Evolutionary conservation across 2,797 vertebrate genomes (phyloP), one percentile per base, ranked within the genome.

Genomic region (Clarias laeviceps): DNA sequence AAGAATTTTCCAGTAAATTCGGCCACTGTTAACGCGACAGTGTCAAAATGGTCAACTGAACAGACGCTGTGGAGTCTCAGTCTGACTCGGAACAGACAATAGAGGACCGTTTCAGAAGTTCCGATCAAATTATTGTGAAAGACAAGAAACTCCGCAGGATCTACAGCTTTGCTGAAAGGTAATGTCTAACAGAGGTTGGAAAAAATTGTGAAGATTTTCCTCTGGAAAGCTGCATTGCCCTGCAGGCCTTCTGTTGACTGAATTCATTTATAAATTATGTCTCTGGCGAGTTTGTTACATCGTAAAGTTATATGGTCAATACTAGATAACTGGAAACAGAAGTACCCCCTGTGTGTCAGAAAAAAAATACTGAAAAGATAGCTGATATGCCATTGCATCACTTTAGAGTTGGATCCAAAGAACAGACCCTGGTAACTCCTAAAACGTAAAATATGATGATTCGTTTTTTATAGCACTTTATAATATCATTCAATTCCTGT

Each of bases 1-100:
- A 88, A 84, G 84, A 88, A 92, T 92, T 92, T 91, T 82, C 64
- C 80, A 56, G 59, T 45, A 64, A 45, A 45, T 8, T 50, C 37
- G 24, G 77, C 77, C 56, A n/a, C 76, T n/a, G 32, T 62, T 59
- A 62, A 64, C 14, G 1, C 17, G 61, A 64, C 37, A 5, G 37
- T 65, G 37, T 65, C 37, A 65, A 62, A 29, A 61, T 22, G 29
- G 20, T 78, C 57, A 40, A n/a, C 61, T 8, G 2, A 14, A 2
- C 61, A 64, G 37, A 65, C 37, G 76, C 57, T 20, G 32, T 37
- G 20, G 57, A 61, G 32, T 37, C 20, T 78, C 76, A 14, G 37
- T 9, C 61, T 17, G 50, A 54, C 50, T 54, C 50, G 50, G 29
- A 45, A 45, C 59, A 27, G 59, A 80, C 76, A 57, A 56, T 57